phyloP scores from a whole-genome alignment of 2,113 vertebrate species.

The Rhizomys pruinosus region DNA sequence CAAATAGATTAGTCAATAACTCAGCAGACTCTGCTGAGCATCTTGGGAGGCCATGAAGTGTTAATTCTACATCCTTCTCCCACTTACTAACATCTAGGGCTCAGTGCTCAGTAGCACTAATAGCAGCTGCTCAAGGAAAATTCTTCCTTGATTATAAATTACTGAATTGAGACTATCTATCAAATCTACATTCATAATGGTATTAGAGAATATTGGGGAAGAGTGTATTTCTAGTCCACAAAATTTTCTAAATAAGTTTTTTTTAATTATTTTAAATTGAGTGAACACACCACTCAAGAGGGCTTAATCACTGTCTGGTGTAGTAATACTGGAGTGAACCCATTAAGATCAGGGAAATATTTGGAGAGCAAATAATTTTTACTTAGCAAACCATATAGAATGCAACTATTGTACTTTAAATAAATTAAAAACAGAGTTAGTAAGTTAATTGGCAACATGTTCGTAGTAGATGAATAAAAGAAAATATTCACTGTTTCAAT shows the following conservation, averaged over 20 bases:
- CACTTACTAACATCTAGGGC: background rate
- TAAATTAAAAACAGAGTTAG: background rate
- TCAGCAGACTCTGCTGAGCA: background rate
- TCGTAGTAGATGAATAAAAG: background rate
- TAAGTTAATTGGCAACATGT: background rate
- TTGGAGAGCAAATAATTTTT: background rate
- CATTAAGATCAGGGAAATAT: background rate
- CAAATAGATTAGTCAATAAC: background rate
- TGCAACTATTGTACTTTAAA: background rate
- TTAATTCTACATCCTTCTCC: background rate
- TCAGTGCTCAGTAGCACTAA: background rate
- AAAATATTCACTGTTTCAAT: background rate
- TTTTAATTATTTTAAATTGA: background rate
- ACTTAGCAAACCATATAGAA: background rate
- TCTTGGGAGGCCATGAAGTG: background rate
- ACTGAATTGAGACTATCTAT: background rate
- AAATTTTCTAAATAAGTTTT: background rate
- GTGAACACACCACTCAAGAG: background rate
- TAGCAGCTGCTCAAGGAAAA: background rate
- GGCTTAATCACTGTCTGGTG: background rate
- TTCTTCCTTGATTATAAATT: background rate
- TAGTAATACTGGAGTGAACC: background rate
- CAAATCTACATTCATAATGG: background rate
- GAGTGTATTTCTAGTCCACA: background rate
- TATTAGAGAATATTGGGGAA: background rate